Evolutionary conservation across 2,888 invertebrate species (phyloP), one percentile per base, ranked within the genome.

Genomic region (Drosophila siamana): DNA sequence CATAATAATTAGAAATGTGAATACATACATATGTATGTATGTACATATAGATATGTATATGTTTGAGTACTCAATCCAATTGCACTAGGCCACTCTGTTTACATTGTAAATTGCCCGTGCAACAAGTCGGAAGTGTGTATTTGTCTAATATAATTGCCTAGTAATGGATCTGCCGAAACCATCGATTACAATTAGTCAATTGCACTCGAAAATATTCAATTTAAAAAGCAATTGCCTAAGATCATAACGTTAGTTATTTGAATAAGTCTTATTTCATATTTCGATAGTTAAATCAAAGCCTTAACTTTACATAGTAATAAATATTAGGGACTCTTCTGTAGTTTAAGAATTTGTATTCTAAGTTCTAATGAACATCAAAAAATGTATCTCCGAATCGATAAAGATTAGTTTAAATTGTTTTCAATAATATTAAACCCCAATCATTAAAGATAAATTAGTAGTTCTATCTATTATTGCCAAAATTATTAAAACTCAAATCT

Each of bases 1-100:
- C 55, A 74, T 63, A 71, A 74, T 22, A 40, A 56, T 40, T 52
- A 70, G 64, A 70, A 71, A 70, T 44, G 26, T 36, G 22, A 24
- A 41, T 30, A 48, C 40, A 40, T n/a, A 30, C n/a, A n/a, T n/a
- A n/a, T n/a, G n/a, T n/a, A n/a, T n/a, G n/a, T n/a, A n/a, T n/a
- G n/a, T n/a, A n/a, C n/a, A n/a, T n/a, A n/a, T n/a, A n/a, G n/a
- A n/a, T n/a, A n/a, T n/a, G n/a, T n/a, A n/a, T n/a, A n/a, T n/a
- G n/a, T n/a, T n/a, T 4, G 9, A 36, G 24, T 4, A 48, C 28
- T 13, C 22, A 40, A 33, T 13, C 3, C 22, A 26, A 9, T 38
- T 26, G 26, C 30, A 43, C 47, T 60, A 4, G 38, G 43, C 33
- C 28, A n/a, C 11, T 30, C 11, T 54, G 63, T 68, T 73, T 73